Conservation (phyloP, 2,888 invertebrate genomes). For the Andrena minutula region DNA sequence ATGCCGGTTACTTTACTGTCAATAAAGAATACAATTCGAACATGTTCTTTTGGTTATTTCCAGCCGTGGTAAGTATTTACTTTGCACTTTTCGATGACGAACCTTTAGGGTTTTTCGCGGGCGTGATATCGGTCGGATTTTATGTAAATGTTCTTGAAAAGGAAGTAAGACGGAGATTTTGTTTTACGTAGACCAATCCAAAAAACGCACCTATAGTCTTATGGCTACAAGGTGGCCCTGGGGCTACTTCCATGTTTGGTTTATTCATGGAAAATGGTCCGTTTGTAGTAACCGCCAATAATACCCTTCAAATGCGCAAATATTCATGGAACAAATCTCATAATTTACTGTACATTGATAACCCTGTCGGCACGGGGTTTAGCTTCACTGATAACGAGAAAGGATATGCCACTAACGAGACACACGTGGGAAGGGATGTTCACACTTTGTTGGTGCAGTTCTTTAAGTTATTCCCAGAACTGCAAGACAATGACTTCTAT, state of each 20-base stretch:
- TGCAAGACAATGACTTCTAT: conserved; percentile 92
- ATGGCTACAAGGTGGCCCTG: conserved; percentile 96
- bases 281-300: conserved; percentile 86
- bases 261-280: conserved; percentile 95
- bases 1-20: conserved; percentile 94
- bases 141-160: neutral
- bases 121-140: too few relatives aligned
- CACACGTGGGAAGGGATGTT: conserved; percentile 92
- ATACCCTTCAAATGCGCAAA: conserved; percentile 87
- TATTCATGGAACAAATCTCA: conserved; percentile 93
- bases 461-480: conserved; percentile 92
- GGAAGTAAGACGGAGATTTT: neutral
- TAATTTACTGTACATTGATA: conserved; percentile 95
- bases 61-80: conserved; percentile 86
- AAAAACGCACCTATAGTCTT: conserved; percentile 90
- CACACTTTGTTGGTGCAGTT: conserved; percentile 93
- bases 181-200: conserved; percentile 82
- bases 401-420: conserved; percentile 93
- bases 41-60: conserved; percentile 97
- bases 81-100: neutral
- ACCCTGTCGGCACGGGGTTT: conserved; percentile 96
- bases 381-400: conserved; percentile 92
- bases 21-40: conserved; percentile 92
- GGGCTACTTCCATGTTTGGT: conserved; percentile 92
- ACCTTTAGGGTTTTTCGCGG: neutral